phyloP scores from a whole-genome alignment of 1,140 invertebrate species.

The Zaprionus africanus region DNA sequence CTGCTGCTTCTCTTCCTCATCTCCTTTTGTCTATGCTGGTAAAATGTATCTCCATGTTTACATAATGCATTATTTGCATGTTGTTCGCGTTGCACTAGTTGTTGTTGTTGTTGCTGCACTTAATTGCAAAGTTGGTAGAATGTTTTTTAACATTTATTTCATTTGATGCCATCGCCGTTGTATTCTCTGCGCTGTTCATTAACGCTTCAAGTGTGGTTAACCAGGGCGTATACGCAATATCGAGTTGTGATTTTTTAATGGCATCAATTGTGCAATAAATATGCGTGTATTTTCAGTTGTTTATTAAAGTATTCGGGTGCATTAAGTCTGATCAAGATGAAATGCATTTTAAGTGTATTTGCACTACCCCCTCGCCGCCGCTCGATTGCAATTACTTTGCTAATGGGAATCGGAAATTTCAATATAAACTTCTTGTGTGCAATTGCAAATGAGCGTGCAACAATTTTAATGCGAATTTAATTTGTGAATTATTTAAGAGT shows the following conservation, averaged over 20 bases:
- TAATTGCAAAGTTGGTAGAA: constrained; percentile 56
- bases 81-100: constrained; percentile 2
- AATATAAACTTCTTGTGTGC: neutral
- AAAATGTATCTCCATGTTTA: constrained; percentile 54
- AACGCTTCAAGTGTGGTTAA: constrained; percentile 38
- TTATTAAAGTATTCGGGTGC: constrained; percentile 9
- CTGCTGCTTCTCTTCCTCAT: neutral
- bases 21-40: neutral
- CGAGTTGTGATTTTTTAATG: constrained; percentile 9
- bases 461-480: neutral
- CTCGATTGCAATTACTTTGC: constrained; percentile 9
- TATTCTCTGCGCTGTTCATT: constrained; percentile 34
- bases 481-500: too few species aligned
- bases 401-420: neutral
- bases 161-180: constrained; percentile 27
- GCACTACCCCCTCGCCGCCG: too few species aligned
- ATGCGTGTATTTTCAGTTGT: neutral
- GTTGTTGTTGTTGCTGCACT: constrained; percentile 27
- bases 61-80: constrained; percentile 57
- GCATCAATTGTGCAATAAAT: constrained; percentile 14
- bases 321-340: neutral
- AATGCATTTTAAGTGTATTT: neutral
- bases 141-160: constrained; percentile 40
- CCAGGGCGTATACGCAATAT: constrained; percentile 36
- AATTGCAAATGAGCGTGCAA: neutral